These are phyloP conservation scores for Diachasma alloeum DNA, from an alignment of 1,140 invertebrate species.

Conservation along the genomic window DNA sequence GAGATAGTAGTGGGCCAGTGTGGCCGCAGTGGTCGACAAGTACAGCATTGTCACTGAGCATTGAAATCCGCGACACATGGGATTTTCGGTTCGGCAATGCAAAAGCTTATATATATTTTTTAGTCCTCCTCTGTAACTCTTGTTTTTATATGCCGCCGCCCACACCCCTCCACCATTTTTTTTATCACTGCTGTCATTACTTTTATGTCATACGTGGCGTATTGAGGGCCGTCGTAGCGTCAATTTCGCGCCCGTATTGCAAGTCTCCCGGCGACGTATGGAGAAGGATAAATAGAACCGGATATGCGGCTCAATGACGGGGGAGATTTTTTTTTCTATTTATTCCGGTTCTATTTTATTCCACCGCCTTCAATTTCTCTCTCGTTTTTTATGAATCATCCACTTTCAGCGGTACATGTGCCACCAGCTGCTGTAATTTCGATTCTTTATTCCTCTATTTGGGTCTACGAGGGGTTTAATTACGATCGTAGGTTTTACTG, in stretches of 20 bases:
- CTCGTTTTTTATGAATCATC: background rate
- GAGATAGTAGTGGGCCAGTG: background rate
- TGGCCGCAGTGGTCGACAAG: background rate
- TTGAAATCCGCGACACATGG: background rate
- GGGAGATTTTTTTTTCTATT: slow-evolving; percentile 2
- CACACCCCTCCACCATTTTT: background rate
- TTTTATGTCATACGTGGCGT: background rate
- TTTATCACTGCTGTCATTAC: background rate
- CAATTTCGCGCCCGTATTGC: background rate
- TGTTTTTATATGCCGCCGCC: background rate
- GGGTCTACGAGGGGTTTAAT: too few relatives aligned
- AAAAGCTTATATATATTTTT: background rate
- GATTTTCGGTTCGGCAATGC: background rate
- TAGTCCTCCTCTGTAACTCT: background rate
- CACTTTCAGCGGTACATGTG: background rate
- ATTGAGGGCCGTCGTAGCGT: background rate
- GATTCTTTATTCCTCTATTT: too few relatives aligned
- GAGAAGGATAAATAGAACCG: slow-evolving; percentile 6
- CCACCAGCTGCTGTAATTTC: too few relatives aligned
- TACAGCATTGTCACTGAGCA: background rate
- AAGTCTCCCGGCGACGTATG: background rate
- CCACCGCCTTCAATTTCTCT: background rate
- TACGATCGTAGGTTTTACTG: too few relatives aligned
- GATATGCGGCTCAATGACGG: slow-evolving; percentile 14
- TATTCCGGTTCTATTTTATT: background rate